Conservation (phyloP, 2,888 invertebrate genomes). For the Platerodrilus igneus region DNA sequence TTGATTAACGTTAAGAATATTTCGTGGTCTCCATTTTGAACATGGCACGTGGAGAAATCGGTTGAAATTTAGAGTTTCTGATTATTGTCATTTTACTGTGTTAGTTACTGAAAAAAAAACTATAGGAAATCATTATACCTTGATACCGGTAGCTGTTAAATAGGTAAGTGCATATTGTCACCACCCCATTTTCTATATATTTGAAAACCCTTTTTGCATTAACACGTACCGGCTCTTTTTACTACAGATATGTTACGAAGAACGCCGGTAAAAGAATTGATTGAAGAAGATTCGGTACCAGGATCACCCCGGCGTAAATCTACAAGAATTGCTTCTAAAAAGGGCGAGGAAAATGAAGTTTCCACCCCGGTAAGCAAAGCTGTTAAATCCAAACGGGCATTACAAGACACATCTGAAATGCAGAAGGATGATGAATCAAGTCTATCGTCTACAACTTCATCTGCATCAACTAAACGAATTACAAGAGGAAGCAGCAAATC, state of each 20-base stretch:
- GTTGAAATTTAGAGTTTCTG: no score
- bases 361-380: constrained; percentile 14
- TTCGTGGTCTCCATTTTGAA: no score
- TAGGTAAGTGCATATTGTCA: no score
- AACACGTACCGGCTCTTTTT: no score
- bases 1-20: no score
- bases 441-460: background rate
- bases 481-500: constrained; percentile 22
- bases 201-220: no score
- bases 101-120: no score
- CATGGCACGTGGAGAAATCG: no score
- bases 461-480: background rate
- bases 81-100: no score
- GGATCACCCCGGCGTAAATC: constrained; percentile 13
- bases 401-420: constrained; percentile 18
- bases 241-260: constrained; percentile 11
- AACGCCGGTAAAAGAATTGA: constrained; percentile 11
- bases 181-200: no score
- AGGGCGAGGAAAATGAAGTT: constrained; percentile 11
- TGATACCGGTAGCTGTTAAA: no score
- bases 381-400: constrained; percentile 16
- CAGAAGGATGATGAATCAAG: constrained; percentile 5
- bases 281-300: constrained; percentile 3
- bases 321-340: constrained; percentile 18
- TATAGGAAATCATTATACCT: no score